Percentiles rank a stretch among this genome's conserved stretches.
Evolutionary conservation across 2,888 invertebrate species (phyloP).

Genomic region (Pherbina coryleti): DNA sequence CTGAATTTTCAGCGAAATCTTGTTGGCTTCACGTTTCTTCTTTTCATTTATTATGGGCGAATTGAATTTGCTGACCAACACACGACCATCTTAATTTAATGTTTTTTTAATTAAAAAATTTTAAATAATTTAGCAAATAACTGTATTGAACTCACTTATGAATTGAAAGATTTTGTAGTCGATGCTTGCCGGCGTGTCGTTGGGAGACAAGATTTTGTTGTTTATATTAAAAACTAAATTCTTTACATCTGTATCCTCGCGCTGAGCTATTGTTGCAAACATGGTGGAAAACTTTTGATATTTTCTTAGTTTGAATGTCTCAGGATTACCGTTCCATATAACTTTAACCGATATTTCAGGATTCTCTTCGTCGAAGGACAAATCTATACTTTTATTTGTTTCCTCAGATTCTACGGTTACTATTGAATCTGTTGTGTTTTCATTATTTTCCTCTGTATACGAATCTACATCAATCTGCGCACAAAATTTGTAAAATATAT

Average conservation of each 20-base stretch:
- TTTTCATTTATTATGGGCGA: constrained; percentile 17
- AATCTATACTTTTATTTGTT: constrained; percentile 35
- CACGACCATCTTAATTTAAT: constrained; percentile 54
- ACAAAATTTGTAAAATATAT: background rate
- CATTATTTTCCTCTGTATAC: constrained; percentile 48
- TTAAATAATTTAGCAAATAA: background rate
- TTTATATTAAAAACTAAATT: constrained; percentile 59
- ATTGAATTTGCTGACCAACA: constrained; percentile 44
- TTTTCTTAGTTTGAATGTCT: constrained; percentile 57
- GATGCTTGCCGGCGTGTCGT: constrained; percentile 61
- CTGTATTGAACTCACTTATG: constrained; percentile 54
- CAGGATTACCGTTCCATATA: constrained; percentile 60
- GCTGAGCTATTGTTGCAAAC: constrained; percentile 58
- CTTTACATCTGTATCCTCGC: constrained; percentile 53
- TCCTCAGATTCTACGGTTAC: background rate
- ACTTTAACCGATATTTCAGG: constrained; percentile 57
- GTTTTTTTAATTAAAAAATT: background rate
- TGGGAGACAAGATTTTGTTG: constrained; percentile 53
- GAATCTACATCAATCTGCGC: constrained; percentile 56
- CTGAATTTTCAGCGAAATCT: constrained; percentile 63
- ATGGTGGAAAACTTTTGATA: constrained; percentile 62
- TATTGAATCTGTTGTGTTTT: background rate
- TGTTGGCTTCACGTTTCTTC: constrained; percentile 48
- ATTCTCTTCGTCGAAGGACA: constrained; percentile 58
- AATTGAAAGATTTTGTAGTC: constrained; percentile 59